Evolutionary conservation across 2,797 vertebrate species (phyloP), one percentile per base, ranked within the genome.

Genomic region (Chloroceryle amazona): DNA sequence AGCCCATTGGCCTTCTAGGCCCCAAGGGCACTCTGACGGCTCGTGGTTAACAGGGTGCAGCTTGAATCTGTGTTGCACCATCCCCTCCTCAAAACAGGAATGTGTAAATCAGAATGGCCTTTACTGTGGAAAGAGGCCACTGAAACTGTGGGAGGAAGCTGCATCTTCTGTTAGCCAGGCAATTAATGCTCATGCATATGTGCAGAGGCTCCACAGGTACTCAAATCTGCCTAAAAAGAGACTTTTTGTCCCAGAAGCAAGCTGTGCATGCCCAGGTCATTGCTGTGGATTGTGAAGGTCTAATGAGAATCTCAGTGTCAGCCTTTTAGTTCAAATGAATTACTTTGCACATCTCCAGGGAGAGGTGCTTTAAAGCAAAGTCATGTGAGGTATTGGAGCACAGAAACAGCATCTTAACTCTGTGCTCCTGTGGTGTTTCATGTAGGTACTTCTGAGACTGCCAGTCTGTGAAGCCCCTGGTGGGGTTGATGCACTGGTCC

Each of bases 151-250:
- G 47, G 54, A 61, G 39, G 44, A 71, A 44, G 55, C 39, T 58
- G 63, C 62, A 46, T 26, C 84, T 71, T 13, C 39, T 31, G 23
- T 82, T 39, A 58, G 51, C 54, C 67, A 62, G 63, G 79, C 37
- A 29, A 1, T 0, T 47, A 20, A 18, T 83, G 63, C 46, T 39
- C 23, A 2, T 23, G 21, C 19, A 3, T 37, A 2, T 18, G 10
- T 31, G 42, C 39, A 63, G 65, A 67, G 35, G 35, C 37, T 73
- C 57, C 68, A 61, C 17, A 10, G 39, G 35, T 71, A 51, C 47
- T 46, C 52, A 33, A 71, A 55, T 52, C 62, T 63, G 35, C 68
- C 17, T 86, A 52, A 60, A 82, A 57, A n/a, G 60, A 62, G 35
- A 20, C 13, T 76, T 66, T 47, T 86, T 78, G 49, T 81, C 60